phyloP scores from a whole-genome alignment of 2,888 invertebrate genomes.

The Myathropa florea region DNA sequence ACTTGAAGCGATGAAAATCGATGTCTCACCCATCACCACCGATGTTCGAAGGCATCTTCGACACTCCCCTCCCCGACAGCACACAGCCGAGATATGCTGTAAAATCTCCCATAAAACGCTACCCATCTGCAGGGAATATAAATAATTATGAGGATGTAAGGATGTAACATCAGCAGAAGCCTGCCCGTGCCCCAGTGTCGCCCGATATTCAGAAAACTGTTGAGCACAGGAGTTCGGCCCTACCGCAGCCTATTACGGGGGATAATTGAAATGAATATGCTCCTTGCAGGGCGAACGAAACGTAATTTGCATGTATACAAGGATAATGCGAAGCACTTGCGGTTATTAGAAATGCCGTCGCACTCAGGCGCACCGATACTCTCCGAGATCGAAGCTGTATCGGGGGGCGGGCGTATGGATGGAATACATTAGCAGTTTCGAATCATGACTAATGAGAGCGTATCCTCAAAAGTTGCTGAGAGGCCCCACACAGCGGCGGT shows the following conservation, averaged over 20 bases:
- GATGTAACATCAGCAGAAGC: constrained; percentile 9
- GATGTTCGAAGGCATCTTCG: neutral
- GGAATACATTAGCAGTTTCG: constrained; percentile 16
- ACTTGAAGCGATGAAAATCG: neutral
- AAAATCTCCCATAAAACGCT: neutral
- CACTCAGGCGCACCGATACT: neutral
- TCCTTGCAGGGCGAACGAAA: constrained; percentile 31
- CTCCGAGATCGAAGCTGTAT: neutral
- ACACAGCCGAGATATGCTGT: neutral
- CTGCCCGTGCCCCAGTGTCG: neutral
- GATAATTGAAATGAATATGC: constrained; percentile 61
- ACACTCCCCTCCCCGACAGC: neutral
- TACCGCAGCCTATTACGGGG: constrained; percentile 18
- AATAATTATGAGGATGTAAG: constrained; percentile 24
- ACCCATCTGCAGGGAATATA: constrained; percentile 15
- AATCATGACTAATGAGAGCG: constrained; percentile 33
- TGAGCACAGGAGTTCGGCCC: neutral
- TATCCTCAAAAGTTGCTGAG: constrained; percentile 22
- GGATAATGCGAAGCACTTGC: constrained; percentile 44
- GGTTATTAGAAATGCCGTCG: constrained; percentile 43
- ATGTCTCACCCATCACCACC: neutral
- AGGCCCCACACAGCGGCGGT: neutral
- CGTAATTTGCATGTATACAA: constrained; percentile 53
- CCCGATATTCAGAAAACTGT: constrained; percentile 1
- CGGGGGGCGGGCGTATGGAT: too few species aligned